Percentiles rank a stretch among this genome's conserved stretches.
Evolutionary conservation across 2,797 vertebrate genomes (phyloP).

Genomic region (Typhlichthys subterraneus): DNA sequence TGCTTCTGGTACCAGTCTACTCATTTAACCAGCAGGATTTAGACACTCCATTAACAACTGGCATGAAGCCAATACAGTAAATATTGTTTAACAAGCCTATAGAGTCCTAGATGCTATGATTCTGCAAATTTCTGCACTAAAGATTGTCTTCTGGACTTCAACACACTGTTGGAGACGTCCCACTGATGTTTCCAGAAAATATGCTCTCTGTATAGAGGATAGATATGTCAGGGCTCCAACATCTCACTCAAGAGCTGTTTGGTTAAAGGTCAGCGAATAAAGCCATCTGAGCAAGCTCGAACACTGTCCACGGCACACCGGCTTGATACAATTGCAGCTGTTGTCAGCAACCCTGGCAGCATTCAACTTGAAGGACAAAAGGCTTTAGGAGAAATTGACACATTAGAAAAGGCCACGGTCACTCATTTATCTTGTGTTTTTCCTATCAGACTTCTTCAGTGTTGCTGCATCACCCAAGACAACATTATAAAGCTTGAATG

Average conservation of each 20-base stretch:
- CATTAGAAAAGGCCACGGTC: slow-evolving; percentile 70
- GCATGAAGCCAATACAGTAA: slow-evolving; percentile 45
- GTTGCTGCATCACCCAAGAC: slow-evolving; percentile 50
- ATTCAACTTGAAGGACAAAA: slow-evolving; percentile 69
- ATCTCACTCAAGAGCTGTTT: slow-evolving; percentile 45
- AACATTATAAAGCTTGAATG: slow-evolving; percentile 71
- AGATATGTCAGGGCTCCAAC: slow-evolving; percentile 46
- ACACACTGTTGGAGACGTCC: neutral
- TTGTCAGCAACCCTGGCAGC: slow-evolving; percentile 28
- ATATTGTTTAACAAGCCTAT: slow-evolving; percentile 35
- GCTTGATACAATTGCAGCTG: slow-evolving; percentile 45
- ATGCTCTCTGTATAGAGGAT: slow-evolving; percentile 25
- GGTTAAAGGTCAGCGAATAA: slow-evolving; percentile 67
- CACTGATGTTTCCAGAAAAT: slow-evolving; percentile 45
- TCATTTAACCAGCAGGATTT: slow-evolving; percentile 54
- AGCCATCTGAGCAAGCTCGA: slow-evolving; percentile 53
- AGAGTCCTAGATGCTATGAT: slow-evolving; percentile 18
- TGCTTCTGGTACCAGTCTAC: slow-evolving; percentile 55
- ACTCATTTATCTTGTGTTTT: slow-evolving; percentile 75
- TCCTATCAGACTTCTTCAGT: slow-evolving; percentile 63
- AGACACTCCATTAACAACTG: slow-evolving; percentile 38
- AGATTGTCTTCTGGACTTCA: neutral
- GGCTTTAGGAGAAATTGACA: slow-evolving; percentile 64
- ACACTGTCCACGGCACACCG: slow-evolving; percentile 43
- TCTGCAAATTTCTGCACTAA: neutral